phyloP scores from a whole-genome alignment of 2,113 vertebrate species.

The Excalfactoria chinensis region DNA sequence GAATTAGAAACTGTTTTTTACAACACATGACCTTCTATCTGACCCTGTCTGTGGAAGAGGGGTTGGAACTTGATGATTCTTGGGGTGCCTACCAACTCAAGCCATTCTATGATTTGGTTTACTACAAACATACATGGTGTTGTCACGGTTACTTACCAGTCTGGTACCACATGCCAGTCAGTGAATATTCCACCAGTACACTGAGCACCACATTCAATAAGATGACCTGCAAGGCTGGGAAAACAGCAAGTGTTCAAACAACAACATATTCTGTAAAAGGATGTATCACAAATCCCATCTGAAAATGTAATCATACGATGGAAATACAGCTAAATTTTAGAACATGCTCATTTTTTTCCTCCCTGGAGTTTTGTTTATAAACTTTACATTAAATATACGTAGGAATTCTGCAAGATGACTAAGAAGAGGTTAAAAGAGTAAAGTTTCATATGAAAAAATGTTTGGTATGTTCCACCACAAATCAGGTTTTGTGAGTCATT shows the following conservation, averaged over 20 bases:
- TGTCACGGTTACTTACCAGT: slow-evolving; percentile 78
- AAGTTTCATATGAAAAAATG: not conserved
- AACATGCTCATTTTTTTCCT: not conserved
- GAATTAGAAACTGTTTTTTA: not conserved
- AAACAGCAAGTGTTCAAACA: not conserved
- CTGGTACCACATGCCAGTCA: slow-evolving; percentile 86
- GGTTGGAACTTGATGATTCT: no score
- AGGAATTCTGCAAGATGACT: not conserved
- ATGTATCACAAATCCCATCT: not conserved
- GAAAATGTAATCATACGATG: not conserved
- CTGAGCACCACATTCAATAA: slow-evolving; percentile 89
- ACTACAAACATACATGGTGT: not conserved
- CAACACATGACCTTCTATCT: not conserved
- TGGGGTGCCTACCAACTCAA: no score
- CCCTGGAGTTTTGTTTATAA: not conserved
- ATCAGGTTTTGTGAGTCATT: not conserved
- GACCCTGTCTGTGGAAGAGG: no score
- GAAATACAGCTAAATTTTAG: not conserved
- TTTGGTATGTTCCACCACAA: not conserved
- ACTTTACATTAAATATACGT: not conserved
- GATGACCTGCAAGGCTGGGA: slow-evolving; percentile 86
- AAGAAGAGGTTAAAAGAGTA: not conserved
- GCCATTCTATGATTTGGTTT: not conserved
- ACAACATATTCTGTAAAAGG: not conserved
- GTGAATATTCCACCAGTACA: slow-evolving; percentile 90